Evolutionary conservation across 1,140 invertebrate species (phyloP), one percentile per base, ranked within the genome.

Genomic region (Cheumatopsyche charites): DNA sequence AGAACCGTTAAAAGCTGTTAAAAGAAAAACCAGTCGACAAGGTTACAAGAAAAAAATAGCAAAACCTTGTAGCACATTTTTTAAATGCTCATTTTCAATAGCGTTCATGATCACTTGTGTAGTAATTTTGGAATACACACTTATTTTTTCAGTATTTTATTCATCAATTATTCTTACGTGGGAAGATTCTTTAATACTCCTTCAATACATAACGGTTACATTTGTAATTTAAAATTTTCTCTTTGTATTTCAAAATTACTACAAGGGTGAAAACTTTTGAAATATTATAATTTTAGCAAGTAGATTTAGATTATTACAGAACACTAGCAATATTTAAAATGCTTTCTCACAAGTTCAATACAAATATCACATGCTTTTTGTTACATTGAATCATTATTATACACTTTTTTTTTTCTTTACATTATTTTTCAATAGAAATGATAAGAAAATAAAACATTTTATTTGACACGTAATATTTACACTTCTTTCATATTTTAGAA

Each of bases 1-100:
- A 79, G 88, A 90, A 80, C 88, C 88, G 67, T 84, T 90, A 76
- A 88, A 87, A 79, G 87, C 88, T 74, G 88, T 85, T 83, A 89
- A 88, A 79, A 84, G 87, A 78, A 85, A 87, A 81, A 87, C 89
- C 75, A 88, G 84, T 78, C 85, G 85, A 78, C 86, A 86, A 88
- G 87, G 87, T 85, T 85, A 77, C 76, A 62, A 43, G 23, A 63
- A 43, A 62, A 70, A 70, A 47, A 55, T 43, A 47, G 49, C 25
- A 62, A 52, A 69, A 55, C 23, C 68, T 47, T 41, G 47, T 73
- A 73, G 69, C 74, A 73, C 71, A 70, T 55, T 69, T 63, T 29
- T 25, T 58, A 58, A 47, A 15, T 47, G 17, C 25, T 43, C 17
- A 15, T 70, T 58, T 58, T 25, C 12, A 58, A 6, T 58, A 58